Evolutionary conservation across 2,888 invertebrate genomes (phyloP).

Genomic region (Mystacides longicornis): DNA sequence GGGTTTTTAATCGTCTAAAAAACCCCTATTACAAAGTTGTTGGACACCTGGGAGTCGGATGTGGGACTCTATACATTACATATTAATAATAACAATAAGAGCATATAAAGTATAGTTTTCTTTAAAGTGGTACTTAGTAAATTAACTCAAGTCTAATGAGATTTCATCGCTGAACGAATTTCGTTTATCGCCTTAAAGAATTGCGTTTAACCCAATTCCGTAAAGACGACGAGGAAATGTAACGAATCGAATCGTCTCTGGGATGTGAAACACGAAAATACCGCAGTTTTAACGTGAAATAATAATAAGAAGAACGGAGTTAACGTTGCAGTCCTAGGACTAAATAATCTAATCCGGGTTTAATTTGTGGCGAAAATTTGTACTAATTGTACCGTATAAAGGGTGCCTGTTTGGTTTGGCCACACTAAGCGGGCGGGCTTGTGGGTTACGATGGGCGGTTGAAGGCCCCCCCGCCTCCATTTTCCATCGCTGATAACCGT

Average conservation of each 20-base stretch:
- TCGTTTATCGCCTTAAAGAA: too few relatives aligned
- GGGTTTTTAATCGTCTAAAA: too few relatives aligned
- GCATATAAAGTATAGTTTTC: too few relatives aligned
- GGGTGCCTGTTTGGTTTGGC: conserved; percentile 1
- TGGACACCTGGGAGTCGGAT: too few relatives aligned
- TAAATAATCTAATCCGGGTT: conserved; percentile 2
- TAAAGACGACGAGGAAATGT: too few relatives aligned
- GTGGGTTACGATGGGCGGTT: not conserved
- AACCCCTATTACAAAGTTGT: too few relatives aligned
- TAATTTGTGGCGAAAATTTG: not conserved
- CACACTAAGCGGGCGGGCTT: conserved; percentile 5
- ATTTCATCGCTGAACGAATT: too few relatives aligned
- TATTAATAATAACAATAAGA: too few relatives aligned
- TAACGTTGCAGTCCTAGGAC: not conserved
- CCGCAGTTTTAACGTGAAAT: not conserved
- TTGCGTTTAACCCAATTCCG: too few relatives aligned
- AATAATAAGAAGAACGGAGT: not conserved
- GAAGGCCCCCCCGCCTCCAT: not conserved
- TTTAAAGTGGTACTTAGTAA: too few relatives aligned
- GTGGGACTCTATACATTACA: too few relatives aligned
- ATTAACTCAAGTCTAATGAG: too few relatives aligned
- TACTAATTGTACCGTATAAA: conserved; percentile 2
- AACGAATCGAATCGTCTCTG: not conserved
- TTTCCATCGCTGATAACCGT: not conserved
- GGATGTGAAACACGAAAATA: not conserved